Evolutionary conservation across 1,140 invertebrate genomes (phyloP).

Genomic region (Drosophila trapezifrons): DNA sequence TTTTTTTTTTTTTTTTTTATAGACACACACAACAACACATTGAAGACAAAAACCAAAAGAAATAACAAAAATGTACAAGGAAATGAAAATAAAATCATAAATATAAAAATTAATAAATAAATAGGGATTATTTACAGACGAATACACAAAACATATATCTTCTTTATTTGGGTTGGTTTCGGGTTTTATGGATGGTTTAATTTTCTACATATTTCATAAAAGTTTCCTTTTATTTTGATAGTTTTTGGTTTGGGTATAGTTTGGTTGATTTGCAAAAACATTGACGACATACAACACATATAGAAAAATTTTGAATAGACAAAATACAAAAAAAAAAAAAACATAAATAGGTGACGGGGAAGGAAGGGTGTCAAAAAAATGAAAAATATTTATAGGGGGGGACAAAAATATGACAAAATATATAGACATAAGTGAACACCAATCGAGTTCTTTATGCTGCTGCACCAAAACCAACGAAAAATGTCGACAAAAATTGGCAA

Average conservation of each 20-base stretch:
- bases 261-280: slow-evolving; percentile 37
- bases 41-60: slow-evolving; percentile 68
- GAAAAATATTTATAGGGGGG: slow-evolving; percentile 29
- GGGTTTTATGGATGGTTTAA: slow-evolving; percentile 5
- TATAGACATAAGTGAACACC: slow-evolving; percentile 61
- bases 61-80: slow-evolving; percentile 62
- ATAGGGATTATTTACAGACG: slow-evolving; percentile 65
- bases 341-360: slow-evolving; percentile 22
- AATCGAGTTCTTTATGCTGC: slow-evolving; percentile 63
- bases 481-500: slow-evolving; percentile 55
- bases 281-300: slow-evolving; percentile 64
- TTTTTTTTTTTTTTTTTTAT: slow-evolving; percentile 28
- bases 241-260: slow-evolving; percentile 6
- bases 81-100: slow-evolving; percentile 52
- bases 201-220: slow-evolving; percentile 32
- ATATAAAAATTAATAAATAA: slow-evolving; percentile 48
- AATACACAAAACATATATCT: slow-evolving; percentile 49
- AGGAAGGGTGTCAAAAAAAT: slow-evolving; percentile 13
- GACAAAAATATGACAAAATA: slow-evolving; percentile 16
- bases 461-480: slow-evolving; percentile 57
- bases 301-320: slow-evolving; percentile 50
- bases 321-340: slow-evolving; percentile 43
- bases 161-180: slow-evolving; percentile 40
- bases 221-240: slow-evolving; percentile 1
- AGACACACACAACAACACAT: slow-evolving; percentile 75